Conservation (phyloP, 2,113 vertebrate genomes). For the Protomyctophum bolini region DNA sequence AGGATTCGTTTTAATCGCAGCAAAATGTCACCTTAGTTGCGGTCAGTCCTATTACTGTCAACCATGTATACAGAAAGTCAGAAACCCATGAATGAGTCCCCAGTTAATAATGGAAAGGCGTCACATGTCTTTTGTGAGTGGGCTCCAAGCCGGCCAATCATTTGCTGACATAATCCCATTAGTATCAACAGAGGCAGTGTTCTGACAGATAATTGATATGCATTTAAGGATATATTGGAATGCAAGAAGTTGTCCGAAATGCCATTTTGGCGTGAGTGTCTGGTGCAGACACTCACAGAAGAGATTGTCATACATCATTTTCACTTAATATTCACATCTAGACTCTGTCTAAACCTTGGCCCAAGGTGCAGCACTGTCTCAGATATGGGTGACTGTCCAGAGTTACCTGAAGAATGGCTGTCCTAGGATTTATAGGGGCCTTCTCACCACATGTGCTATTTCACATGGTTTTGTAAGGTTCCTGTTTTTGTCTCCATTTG, state of each 20-base stretch:
- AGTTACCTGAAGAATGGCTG: not conserved
- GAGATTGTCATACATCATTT: conserved; percentile 43
- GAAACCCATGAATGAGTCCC: not conserved
- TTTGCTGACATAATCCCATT: not conserved
- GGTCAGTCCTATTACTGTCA: not conserved
- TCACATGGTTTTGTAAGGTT: conserved; percentile 37
- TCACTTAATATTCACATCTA: conserved; percentile 45
- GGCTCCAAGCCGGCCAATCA: not conserved
- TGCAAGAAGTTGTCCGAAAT: not conserved
- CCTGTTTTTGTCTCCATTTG: conserved; percentile 21
- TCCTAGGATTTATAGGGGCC: conserved; percentile 1
- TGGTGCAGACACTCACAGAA: conserved; percentile 3
- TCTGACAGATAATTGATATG: not conserved
- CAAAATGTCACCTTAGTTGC: not conserved
- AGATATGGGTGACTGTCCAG: not conserved
- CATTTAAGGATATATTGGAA: not conserved
- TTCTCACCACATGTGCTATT: conserved; percentile 50
- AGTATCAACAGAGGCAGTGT: not conserved
- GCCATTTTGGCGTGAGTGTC: too few relatives aligned
- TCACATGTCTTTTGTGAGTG: not conserved
- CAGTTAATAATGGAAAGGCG: not conserved
- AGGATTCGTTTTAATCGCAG: not conserved
- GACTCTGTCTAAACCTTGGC: not conserved
- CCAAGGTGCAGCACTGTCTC: conserved; percentile 7
- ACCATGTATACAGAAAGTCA: not conserved